Conservation (phyloP, 2,888 invertebrate species). For the Limnephilus marmoratus region DNA sequence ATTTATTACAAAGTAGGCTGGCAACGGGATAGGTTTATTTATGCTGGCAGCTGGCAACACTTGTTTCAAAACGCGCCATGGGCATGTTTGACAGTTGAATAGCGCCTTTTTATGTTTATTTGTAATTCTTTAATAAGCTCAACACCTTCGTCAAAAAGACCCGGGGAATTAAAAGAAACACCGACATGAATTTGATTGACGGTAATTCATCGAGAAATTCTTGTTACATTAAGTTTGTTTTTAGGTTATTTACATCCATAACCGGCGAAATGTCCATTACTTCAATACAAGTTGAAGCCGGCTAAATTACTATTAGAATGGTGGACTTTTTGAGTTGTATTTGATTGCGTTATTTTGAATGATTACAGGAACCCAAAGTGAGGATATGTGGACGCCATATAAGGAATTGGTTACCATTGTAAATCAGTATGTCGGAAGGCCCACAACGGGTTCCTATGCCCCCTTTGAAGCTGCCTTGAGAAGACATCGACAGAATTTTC, state of each 20-base stretch:
- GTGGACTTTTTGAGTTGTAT: background rate
- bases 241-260: constrained; percentile 38
- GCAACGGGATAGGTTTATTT: too few species aligned
- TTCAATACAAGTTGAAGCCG: background rate
- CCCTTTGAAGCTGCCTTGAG: constrained; percentile 87
- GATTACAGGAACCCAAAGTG: constrained; percentile 75
- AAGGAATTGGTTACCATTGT: constrained; percentile 85
- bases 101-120: constrained; percentile 48
- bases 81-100: constrained; percentile 56
- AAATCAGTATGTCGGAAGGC: constrained; percentile 79
- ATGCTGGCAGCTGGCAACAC: constrained; percentile 49
- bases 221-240: background rate
- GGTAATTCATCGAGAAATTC: constrained; percentile 30
- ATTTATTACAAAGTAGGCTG: background rate
- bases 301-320: constrained; percentile 2
- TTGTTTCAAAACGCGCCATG: constrained; percentile 56
- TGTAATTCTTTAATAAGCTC: constrained; percentile 2
- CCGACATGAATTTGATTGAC: constrained; percentile 52
- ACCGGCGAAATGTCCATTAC: constrained; percentile 12
- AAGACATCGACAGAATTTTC: constrained; percentile 91
- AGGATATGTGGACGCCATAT: constrained; percentile 91
- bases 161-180: constrained; percentile 2
- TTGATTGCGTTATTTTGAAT: constrained; percentile 2
- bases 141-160: constrained; percentile 4
- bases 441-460: constrained; percentile 73